A percentile compares a stretch with the other conserved stretches of the same genome.
Evolutionary conservation across 2,888 invertebrate genomes (phyloP).

Genomic region (Caenorhabditis virilis): DNA sequence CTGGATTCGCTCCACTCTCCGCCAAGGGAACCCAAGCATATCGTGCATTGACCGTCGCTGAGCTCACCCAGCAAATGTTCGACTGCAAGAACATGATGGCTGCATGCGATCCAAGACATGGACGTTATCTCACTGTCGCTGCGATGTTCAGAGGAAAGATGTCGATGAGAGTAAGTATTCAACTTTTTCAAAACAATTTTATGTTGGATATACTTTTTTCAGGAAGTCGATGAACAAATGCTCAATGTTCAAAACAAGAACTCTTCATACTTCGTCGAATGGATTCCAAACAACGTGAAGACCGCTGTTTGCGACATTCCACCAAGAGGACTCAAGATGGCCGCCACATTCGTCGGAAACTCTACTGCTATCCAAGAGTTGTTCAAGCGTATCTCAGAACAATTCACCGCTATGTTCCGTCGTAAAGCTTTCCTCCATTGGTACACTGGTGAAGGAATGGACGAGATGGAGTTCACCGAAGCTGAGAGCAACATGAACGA

Average conservation of each 20-base stretch:
- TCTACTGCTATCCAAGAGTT: constrained; percentile 87
- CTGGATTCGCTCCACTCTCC: constrained; percentile 86
- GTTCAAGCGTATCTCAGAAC: constrained; percentile 85
- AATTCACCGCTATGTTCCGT: constrained; percentile 89
- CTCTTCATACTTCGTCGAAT: constrained; percentile 82
- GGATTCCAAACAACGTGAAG: constrained; percentile 92
- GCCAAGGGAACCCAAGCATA: constrained; percentile 76
- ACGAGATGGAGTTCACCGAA: constrained; percentile 94
- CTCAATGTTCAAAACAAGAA: constrained; percentile 93
- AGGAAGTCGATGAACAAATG: constrained; percentile 86
- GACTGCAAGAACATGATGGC: constrained; percentile 74
- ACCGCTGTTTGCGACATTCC: constrained; percentile 87
- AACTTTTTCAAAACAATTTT: too few species aligned
- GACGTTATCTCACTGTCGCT: constrained; percentile 75
- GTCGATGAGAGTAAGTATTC: constrained; percentile 75
- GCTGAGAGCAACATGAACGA: constrained; percentile 91
- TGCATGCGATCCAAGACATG: constrained; percentile 72
- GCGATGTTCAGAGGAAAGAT: constrained; percentile 74
- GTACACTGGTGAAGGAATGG: constrained; percentile 96
- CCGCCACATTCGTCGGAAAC: constrained; percentile 90
- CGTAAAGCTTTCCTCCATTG: constrained; percentile 94
- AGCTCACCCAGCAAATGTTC: constrained; percentile 79
- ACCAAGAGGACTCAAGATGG: constrained; percentile 87
- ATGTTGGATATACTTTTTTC: too few species aligned
- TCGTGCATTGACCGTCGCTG: constrained; percentile 78